Percentiles rank a stretch among this genome's conserved stretches.
These are phyloP conservation scores for Calyptomena viridis DNA, from an alignment of 2,113 vertebrate genomes.

Conservation along the genomic window DNA sequence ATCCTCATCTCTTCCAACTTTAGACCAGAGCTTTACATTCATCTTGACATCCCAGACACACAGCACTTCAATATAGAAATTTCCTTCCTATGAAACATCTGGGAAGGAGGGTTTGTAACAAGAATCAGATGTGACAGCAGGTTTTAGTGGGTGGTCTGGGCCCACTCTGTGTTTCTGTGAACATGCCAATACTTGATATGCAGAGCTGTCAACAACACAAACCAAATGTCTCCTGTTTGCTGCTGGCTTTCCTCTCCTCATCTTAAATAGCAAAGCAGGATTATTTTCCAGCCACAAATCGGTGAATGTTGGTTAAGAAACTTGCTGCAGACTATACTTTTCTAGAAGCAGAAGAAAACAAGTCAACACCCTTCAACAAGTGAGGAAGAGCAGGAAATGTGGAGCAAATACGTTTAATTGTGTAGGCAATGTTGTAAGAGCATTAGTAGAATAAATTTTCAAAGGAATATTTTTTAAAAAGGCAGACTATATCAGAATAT, in stretches of 20 bases:
- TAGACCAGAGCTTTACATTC: background rate
- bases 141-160: background rate
- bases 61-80: background rate
- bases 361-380: background rate
- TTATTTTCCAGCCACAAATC: background rate
- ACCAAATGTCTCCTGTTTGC: background rate
- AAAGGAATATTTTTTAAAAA: background rate
- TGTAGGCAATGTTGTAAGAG: fast-evolving
- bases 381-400: background rate
- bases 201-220: background rate
- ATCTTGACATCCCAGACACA: background rate
- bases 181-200: fast-evolving
- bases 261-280: background rate
- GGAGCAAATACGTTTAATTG: background rate
- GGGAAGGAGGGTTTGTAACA: background rate
- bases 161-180: background rate
- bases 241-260: background rate
- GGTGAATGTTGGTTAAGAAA: background rate
- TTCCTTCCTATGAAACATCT: background rate
- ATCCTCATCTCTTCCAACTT: background rate
- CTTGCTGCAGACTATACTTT: background rate
- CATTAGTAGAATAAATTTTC: background rate
- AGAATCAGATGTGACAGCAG: background rate
- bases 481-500: fast-evolving
- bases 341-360: background rate